Evolutionary conservation across 2,113 vertebrate genomes (phyloP), one percentile per base, ranked within the genome.

Genomic region (Prochilodus magdalenae): DNA sequence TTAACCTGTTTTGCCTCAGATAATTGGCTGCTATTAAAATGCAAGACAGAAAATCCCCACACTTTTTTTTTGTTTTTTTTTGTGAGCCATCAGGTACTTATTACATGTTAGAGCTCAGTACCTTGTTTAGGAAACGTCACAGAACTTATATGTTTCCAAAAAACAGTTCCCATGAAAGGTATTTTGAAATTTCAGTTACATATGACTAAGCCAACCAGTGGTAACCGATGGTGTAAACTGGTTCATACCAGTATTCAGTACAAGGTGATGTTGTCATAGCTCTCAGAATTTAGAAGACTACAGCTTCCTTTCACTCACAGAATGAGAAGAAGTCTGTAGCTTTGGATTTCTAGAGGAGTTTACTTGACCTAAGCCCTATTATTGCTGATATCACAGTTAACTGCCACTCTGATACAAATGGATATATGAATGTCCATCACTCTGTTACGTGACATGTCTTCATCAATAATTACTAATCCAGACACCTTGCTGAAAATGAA

Each of bases 401-500:
- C 51, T 55, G 18, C 51, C 14, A 55, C 13, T 20, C 18, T 1
- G 51, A 55, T 18, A 20, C 14, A 55, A 55, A 55, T 55, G 16
- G 20, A 55, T 20, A 29, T 14, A 36, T 36, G 7, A 24, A 10
- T 24, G 20, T 20, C 65, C 18, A 33, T 67, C 33, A 36, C 18
- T 36, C 30, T 4, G 22, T 33, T 36, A 67, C 22, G 36, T 67
- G 27, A 30, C 63, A 66, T 30, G 10, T 33, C 16, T 67, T 67
- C 65, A 36, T 67, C 16, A 67, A 67, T 67, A 66, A 66, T 66
- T 66, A 67, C 29, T 67, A 16, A 22, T 1, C 4, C 29, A 33
- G 63, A 66, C 29, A 66, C 29, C 27, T 66, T 66, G 29, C 14
- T 33, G 65, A 33, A 67, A 67, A 67, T 30, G 30, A 67, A 67